These are phyloP conservation scores for Gobio gobio DNA, from an alignment of 2,113 vertebrate genomes.

Conservation along the genomic window DNA sequence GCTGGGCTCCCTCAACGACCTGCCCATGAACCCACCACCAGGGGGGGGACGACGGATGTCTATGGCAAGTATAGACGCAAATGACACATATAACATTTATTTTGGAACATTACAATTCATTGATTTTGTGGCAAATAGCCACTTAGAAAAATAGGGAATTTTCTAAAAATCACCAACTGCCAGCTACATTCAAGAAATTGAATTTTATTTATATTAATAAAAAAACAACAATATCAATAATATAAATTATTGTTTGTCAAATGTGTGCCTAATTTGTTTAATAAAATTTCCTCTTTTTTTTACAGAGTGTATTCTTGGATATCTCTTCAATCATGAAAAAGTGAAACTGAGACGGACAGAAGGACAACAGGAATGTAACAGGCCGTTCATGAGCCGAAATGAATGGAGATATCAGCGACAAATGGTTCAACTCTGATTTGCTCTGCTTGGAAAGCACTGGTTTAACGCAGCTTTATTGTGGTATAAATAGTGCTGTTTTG, in stretches of 20 bases:
- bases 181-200: background rate
- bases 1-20: slow-evolving; percentile 72
- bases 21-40: slow-evolving; percentile 75
- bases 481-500: slow-evolving; percentile 39
- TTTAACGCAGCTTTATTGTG: slow-evolving; percentile 46
- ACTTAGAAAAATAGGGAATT: too few relatives aligned
- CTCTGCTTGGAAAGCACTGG: slow-evolving; percentile 52
- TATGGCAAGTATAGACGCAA: slow-evolving; percentile 82
- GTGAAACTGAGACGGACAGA: slow-evolving; percentile 66
- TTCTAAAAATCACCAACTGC: background rate
- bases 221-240: background rate
- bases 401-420: slow-evolving; percentile 61
- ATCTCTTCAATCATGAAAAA: slow-evolving; percentile 97
- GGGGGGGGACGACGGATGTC: slow-evolving; percentile 81
- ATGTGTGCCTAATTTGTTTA: background rate
- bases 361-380: slow-evolving; percentile 32
- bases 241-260: background rate
- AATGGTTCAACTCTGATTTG: slow-evolving; percentile 53
- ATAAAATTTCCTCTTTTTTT: slow-evolving; percentile 62
- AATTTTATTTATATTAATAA: background rate
- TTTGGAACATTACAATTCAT: background rate
- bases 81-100: slow-evolving; percentile 42
- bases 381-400: slow-evolving; percentile 41
- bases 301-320: slow-evolving; percentile 92
- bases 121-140: too few relatives aligned